phyloP scores from a whole-genome alignment of 30 jellyfish, hydroid and myxozoan species.

The Sanderia malayensis region DNA sequence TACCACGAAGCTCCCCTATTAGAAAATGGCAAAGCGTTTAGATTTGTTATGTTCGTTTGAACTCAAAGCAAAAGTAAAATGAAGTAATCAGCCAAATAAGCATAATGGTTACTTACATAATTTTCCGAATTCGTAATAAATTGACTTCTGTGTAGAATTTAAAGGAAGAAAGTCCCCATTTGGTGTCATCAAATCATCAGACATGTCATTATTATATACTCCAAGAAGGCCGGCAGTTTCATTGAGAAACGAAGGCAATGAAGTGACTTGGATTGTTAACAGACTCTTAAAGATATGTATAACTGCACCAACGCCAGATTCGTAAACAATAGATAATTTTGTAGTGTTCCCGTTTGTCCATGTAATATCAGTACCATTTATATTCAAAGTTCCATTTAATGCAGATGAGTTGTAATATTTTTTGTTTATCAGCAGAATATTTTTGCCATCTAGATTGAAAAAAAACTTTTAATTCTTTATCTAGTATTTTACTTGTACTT shows the following conservation, averaged over 20 bases:
- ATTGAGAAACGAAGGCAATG: constrained; percentile 5
- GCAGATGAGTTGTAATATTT: not conserved
- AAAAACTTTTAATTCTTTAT: too few relatives aligned
- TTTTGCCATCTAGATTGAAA: not conserved
- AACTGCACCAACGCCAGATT: constrained; percentile 39
- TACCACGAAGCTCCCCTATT: constrained; percentile 16
- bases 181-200: constrained; percentile 36
- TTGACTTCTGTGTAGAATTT: constrained; percentile 24
- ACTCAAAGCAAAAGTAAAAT: not conserved
- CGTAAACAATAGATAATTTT: not conserved
- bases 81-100: not conserved
- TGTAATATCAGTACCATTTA: constrained; percentile 26
- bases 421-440: constrained; percentile 4
- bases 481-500: too few relatives aligned
- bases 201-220: constrained; percentile 18
- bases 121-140: constrained; percentile 40
- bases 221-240: constrained; percentile 51
- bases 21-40: not conserved
- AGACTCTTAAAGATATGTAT: constrained; percentile 16
- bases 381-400: not conserved
- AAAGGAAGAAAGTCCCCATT: constrained; percentile 29
- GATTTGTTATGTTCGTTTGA: not conserved
- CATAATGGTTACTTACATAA: constrained; percentile 8
- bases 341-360: constrained; percentile 11
- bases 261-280: constrained; percentile 20